Base-by-base conservation (phyloP, 2,888 invertebrate species). In the Unio pictorum region DNA sequence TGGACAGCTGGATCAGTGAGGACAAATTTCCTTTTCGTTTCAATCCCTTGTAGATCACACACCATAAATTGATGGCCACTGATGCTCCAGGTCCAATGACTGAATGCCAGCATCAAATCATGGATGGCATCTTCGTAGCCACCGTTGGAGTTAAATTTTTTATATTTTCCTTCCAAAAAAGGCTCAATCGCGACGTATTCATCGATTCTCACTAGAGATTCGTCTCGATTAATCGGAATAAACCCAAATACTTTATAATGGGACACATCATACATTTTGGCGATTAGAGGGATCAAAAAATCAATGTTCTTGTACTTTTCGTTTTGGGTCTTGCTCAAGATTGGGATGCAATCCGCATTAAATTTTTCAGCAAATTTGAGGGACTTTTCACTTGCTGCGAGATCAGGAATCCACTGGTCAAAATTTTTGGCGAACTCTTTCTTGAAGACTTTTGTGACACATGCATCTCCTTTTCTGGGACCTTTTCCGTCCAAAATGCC, bases 1-100 rank as follows among this genome's bases (percentile, higher is more conserved):
- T 79, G 79, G 17, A 79, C 74, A 18, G 76, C 71, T 4, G 79
- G 79, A 58, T 79, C 79, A 1, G 79, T 79, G 0, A 79, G 69
- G 3, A 69, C 61, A 67, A 73, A 79, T 55, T 63, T 66, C 8
- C 71, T 65, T 20, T 73, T 75, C 28, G 73, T 67, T 30, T 75
- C 66, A 0, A 79, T 75, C 0, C 79, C 79, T 61, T 79, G 79
- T 1, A 76, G 65, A 57, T 79, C 79, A n/a, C 75, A 74, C 4
- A 79, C 73, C 28, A 79, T 70, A 67, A 61, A 70, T 45, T 69
- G 71, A 56, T 76, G 76, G 15, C 76, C 76, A 5, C 71, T 79
- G 4, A 69, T 69, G 34, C 67, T 62, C 76, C 76, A 79, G 5
- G 79, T 79, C 75, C 74, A 79, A 57, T 79, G 79, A 54, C 75